Percentiles rank a stretch among this genome's conserved stretches.
These are phyloP conservation scores for Dastarcus helophoroides DNA, from an alignment of 2,888 invertebrate species.

Conservation along the genomic window DNA sequence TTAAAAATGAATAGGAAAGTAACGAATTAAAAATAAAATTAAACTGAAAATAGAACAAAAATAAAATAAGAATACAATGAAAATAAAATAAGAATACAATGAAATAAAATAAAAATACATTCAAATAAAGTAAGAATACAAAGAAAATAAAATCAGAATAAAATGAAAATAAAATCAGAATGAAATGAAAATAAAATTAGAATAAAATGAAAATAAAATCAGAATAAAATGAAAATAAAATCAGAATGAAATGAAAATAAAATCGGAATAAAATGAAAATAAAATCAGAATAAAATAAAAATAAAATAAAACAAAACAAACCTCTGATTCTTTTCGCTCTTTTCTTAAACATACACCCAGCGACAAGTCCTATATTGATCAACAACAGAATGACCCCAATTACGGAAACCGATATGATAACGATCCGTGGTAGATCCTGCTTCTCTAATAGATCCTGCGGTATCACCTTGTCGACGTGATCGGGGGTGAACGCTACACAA, in stretches of 20 bases:
- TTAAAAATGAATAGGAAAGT: too few relatives aligned
- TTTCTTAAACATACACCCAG: constrained; percentile 67
- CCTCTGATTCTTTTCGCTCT: constrained; percentile 53
- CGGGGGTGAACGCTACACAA: constrained; percentile 38
- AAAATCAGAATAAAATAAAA: too few relatives aligned
- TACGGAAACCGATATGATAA: constrained; percentile 83
- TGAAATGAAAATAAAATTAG: too few relatives aligned
- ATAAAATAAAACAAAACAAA: constrained; percentile 40
- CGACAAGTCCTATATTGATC: constrained; percentile 75
- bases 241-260: too few relatives aligned
- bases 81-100: constrained; percentile 16
- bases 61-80: too few relatives aligned
- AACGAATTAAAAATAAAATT: too few relatives aligned
- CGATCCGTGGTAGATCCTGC: constrained; percentile 73
- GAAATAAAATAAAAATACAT: constrained; percentile 8
- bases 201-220: too few relatives aligned
- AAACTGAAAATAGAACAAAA: too few relatives aligned
- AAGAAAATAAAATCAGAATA: too few relatives aligned
- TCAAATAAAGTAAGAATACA: constrained; percentile 5
- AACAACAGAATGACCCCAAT: constrained; percentile 79
- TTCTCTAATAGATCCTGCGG: constrained; percentile 66
- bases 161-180: too few relatives aligned
- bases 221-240: too few relatives aligned
- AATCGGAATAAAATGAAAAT: too few relatives aligned
- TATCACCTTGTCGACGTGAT: constrained; percentile 48